phyloP scores from a whole-genome alignment of 1,140 invertebrate genomes.

The Tetranychus cinnabarinus region DNA sequence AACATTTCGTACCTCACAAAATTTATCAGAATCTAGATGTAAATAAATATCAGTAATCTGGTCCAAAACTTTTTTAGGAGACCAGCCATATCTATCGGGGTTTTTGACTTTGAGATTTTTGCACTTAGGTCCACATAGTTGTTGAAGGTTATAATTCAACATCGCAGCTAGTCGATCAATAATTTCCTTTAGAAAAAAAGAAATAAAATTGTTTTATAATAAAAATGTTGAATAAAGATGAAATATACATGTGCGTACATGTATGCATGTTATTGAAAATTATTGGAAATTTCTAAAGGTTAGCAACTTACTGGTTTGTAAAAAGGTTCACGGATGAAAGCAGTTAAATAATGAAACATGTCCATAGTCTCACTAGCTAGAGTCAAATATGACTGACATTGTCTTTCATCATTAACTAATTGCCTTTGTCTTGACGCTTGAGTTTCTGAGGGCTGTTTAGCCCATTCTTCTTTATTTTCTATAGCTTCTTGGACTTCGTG shows the following conservation, averaged over 20 bases:
- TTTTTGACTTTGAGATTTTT: conserved; percentile 38
- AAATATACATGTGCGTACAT: background rate
- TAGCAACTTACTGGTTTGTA: conserved; percentile 33
- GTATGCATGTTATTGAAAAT: background rate
- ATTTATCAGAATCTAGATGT: conserved; percentile 72
- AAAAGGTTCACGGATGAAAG: conserved; percentile 81
- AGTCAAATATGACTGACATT: conserved; percentile 81
- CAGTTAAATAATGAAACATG: conserved; percentile 90
- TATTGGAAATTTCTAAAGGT: background rate
- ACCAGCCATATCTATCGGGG: conserved; percentile 69
- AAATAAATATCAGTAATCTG: conserved; percentile 82
- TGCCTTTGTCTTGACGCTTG: conserved; percentile 46
- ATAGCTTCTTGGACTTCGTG: conserved; percentile 25
- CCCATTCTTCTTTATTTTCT: conserved; percentile 26
- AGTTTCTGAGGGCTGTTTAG: conserved; percentile 44
- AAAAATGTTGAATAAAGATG: conserved; percentile 1
- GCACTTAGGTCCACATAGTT: conserved; percentile 42
- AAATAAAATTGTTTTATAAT: too few relatives aligned
- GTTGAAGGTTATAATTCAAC: conserved; percentile 79
- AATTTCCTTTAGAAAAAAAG: conserved; percentile 30
- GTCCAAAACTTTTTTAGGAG: conserved; percentile 62
- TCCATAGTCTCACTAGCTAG: conserved; percentile 86
- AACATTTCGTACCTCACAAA: conserved; percentile 42
- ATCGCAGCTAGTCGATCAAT: conserved; percentile 78
- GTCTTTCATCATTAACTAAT: conserved; percentile 65